Conservation (phyloP, 2,113 vertebrate species). For the Melanerpes formicivorus region DNA sequence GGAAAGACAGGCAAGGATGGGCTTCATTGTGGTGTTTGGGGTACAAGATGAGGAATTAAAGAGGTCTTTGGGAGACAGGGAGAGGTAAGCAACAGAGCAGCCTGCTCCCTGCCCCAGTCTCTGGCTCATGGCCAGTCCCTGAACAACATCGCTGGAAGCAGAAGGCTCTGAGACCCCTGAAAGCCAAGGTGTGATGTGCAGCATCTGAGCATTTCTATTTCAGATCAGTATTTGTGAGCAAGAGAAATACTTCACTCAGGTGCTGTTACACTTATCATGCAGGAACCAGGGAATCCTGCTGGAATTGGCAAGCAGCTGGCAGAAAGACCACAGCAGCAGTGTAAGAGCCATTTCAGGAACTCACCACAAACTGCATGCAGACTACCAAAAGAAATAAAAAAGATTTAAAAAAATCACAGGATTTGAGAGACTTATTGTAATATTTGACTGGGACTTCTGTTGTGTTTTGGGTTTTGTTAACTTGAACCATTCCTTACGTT, state of each 20-base stretch:
- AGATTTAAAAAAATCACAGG: neutral
- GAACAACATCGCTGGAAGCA: neutral
- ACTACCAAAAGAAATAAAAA: neutral
- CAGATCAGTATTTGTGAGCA: neutral
- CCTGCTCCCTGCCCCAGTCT: neutral
- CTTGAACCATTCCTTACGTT: neutral
- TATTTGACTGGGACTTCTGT: neutral
- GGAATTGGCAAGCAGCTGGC: neutral
- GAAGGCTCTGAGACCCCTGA: rapidly evolving
- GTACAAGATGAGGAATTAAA: neutral
- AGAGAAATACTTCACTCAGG: neutral
- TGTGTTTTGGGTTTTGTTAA: neutral
- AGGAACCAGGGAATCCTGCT: neutral
- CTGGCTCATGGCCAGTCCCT: neutral
- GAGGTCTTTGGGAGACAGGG: rapidly evolving
- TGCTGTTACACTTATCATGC: neutral
- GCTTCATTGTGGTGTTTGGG: neutral
- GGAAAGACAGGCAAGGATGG: neutral
- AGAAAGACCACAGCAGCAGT: neutral
- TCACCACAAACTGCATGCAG: neutral
- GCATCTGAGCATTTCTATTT: neutral
- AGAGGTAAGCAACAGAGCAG: neutral
- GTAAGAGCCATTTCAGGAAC: neutral
- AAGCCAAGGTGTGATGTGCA: rapidly evolving
- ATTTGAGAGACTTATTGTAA: neutral